Percentiles rank a stretch among this genome's conserved stretches.
These are phyloP conservation scores for Discoglossus pictus DNA, from an alignment of 2,797 vertebrate species.

Conservation along the genomic window DNA sequence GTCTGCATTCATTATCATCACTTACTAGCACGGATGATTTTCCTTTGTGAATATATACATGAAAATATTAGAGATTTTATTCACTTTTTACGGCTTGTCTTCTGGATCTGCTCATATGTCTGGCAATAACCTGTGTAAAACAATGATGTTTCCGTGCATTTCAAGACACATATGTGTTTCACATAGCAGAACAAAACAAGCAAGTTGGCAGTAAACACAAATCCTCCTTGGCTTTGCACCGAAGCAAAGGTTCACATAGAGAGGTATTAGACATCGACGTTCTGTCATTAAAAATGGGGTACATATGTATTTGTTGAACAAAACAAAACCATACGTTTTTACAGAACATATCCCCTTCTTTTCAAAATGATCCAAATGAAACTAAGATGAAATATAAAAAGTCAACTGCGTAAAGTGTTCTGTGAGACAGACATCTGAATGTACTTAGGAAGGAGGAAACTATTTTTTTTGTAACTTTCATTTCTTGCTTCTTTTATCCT, in stretches of 20 bases:
- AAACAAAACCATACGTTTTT: conserved; percentile 41
- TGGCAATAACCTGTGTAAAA: conserved; percentile 23
- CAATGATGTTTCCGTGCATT: conserved; percentile 9
- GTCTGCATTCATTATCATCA: conserved; percentile 30
- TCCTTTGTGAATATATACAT: conserved; percentile 25
- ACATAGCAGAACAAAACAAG: conserved; percentile 23
- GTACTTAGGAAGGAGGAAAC: conserved; percentile 69
- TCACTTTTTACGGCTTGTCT: conserved; percentile 27
- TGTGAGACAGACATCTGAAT: conserved; percentile 72
- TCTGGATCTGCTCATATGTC: conserved; percentile 34
- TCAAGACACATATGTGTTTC: conserved; percentile 16
- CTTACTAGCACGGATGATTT: conserved; percentile 19
- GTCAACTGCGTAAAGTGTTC: conserved; percentile 50
- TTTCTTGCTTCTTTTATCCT: conserved; percentile 78
- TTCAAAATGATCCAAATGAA: conserved; percentile 54
- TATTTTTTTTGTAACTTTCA: conserved; percentile 63
- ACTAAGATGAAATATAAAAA: conserved; percentile 58
- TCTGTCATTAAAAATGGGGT: conserved; percentile 38
- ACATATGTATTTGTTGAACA: conserved; percentile 9
- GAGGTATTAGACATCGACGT: conserved; percentile 45
- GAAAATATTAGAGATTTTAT: conserved; percentile 30
- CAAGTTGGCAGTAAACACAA: conserved; percentile 29
- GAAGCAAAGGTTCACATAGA: conserved; percentile 44
- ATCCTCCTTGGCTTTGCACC: conserved; percentile 34
- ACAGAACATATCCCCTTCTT: conserved; percentile 43